Evolutionary conservation across 2,113 vertebrate genomes (phyloP).

Genomic region (Antennarius striatus): DNA sequence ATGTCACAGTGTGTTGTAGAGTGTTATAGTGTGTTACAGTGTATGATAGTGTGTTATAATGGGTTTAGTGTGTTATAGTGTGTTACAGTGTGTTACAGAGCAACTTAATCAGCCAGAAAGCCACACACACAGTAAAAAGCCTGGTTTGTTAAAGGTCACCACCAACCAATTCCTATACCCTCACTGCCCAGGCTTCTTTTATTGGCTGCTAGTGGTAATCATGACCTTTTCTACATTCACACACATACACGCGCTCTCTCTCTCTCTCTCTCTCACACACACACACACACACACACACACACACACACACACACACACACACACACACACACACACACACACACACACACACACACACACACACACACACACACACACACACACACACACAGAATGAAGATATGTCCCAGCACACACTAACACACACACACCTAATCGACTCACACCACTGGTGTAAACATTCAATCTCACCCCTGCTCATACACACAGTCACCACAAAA

Average conservation of each 20-base stretch:
- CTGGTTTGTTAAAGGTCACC: conserved; percentile 71
- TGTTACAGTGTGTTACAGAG: conserved; percentile 25
- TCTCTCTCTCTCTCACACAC: too few relatives aligned
- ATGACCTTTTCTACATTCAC: conserved; percentile 64
- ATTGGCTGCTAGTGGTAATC: conserved; percentile 70
- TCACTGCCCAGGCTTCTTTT: conserved; percentile 57
- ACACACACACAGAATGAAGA: conserved; percentile 28
- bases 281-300: too few relatives aligned
- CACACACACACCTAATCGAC: conserved; percentile 1
- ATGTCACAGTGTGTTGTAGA: too few relatives aligned
- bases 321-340: background rate
- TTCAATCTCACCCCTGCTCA: background rate
- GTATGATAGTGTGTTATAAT: too few relatives aligned
- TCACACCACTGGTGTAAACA: conserved; percentile 3
- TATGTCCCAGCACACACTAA: conserved; percentile 22
- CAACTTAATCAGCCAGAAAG: conserved; percentile 5
- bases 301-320: conserved; percentile 23
- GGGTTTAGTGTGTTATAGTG: too few relatives aligned
- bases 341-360: too few relatives aligned
- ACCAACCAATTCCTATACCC: conserved; percentile 49
- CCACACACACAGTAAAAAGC: conserved; percentile 52
- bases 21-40: too few relatives aligned
- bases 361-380: too few relatives aligned
- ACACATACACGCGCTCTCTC: too few relatives aligned
- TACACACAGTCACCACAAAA: background rate